Evolutionary conservation across 2,113 vertebrate genomes (phyloP), one percentile per base, ranked within the genome.

Genomic region (Tinamus guttatus): DNA sequence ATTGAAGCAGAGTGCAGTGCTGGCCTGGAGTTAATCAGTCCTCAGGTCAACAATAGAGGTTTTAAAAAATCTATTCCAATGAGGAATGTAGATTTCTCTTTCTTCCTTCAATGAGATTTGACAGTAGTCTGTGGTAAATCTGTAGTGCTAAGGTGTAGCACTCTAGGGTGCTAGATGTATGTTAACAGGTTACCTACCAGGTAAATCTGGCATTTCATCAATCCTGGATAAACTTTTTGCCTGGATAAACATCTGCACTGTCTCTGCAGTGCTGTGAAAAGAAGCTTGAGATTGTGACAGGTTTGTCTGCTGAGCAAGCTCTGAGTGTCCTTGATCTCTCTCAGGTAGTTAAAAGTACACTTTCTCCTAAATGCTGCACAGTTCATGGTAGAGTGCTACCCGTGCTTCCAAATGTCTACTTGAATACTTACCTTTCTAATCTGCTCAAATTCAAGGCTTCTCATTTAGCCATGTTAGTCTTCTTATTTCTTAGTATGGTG

Each of bases 91-190:
- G 9, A 34, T 51, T 14, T 11, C 3, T 40, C 9, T 18, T 63
- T 13, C 24, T 54, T 71, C 21, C 64, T 68, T 87, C 43, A 76
- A 43, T 64, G 25, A 25, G 17, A 47, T 85, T 89, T 87, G 52
- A 18, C 43, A 89, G 65, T 82, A 16, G 8, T 3, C 38, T 58
- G 34, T 59, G n/a, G 11, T 56, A 56, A 69, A 13, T n/a, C 34
- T 0, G 0, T 68, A 28, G 65, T 2, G 0, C 21, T 68, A 60
- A 30, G 14, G 21, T 78, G n/a, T 80, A 49, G 47, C 47, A 24
- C 47, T 49, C 47, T 49, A 49, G 21, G 9, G 10, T 49, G 21
- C 47, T 49, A 49, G 47, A 49, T 49, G 47, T 49, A 49, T 21
- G 21, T 11, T 49, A 49, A 49, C 47, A 49, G 47, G 21, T 49